Evolutionary conservation across 2,888 invertebrate genomes (phyloP).

Genomic region (Xanthia icteritia): DNA sequence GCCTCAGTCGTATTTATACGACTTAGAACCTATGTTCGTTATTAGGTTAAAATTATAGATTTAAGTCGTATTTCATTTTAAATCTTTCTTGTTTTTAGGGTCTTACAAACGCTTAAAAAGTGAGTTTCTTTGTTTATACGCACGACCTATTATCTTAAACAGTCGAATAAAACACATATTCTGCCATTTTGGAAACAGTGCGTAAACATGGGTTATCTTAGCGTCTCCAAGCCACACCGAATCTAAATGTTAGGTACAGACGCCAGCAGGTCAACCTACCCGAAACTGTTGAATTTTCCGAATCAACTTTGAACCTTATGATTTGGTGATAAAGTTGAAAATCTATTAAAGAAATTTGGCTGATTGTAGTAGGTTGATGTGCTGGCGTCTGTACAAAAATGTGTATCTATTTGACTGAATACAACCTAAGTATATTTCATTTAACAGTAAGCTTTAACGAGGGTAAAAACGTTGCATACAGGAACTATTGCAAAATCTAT

Average conservation of each 20-base stretch:
- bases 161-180: not conserved
- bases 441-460: not conserved
- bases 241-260: not conserved
- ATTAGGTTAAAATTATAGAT: not conserved
- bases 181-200: not conserved
- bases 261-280: no score
- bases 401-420: not conserved
- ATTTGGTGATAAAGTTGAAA: no score
- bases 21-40: no score
- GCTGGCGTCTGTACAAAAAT: no score
- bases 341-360: no score
- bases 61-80: not conserved
- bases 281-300: no score
- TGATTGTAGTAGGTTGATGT: no score
- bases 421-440: slow-evolving; percentile 6
- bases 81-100: not conserved
- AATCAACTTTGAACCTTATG: no score
- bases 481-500: slow-evolving; percentile 9
- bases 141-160: not conserved
- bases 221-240: not conserved
- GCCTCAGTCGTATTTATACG: no score
- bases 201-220: not conserved
- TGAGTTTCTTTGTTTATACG: not conserved
- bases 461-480: not conserved
- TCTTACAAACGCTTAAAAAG: not conserved